Conservation (phyloP, 1,140 invertebrate genomes). For the Bombus vancouverensis region DNA sequence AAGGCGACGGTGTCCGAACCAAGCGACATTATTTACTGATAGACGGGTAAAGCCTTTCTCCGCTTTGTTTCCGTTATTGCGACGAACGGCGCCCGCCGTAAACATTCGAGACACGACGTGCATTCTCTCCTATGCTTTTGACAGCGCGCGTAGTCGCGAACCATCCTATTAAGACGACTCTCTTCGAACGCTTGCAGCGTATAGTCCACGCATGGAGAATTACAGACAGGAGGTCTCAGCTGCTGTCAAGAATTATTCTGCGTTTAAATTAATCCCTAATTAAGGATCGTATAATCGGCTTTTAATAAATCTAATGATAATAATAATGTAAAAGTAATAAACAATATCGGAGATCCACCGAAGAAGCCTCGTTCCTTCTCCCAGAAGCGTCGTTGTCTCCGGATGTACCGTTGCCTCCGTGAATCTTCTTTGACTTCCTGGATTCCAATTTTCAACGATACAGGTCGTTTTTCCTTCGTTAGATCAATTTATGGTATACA, state of each 20-base stretch:
- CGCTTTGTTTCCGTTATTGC: constrained; percentile 2
- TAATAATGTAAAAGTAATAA: too few relatives aligned
- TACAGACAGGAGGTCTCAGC: too few relatives aligned
- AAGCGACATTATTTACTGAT: background rate
- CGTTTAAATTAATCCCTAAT: too few relatives aligned
- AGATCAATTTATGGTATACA: too few relatives aligned
- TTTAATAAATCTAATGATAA: too few relatives aligned
- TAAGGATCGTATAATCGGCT: too few relatives aligned
- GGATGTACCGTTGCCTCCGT: background rate
- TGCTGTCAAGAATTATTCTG: too few relatives aligned
- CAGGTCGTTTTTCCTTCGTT: background rate
- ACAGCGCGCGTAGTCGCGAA: background rate
- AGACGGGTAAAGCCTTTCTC: background rate
- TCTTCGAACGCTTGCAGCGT: background rate
- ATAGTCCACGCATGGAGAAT: background rate
- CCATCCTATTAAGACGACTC: constrained; percentile 8
- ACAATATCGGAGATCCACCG: background rate
- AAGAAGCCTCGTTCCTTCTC: background rate
- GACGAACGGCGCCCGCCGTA: background rate
- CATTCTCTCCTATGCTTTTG: background rate
- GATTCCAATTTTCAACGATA: constrained; percentile 16
- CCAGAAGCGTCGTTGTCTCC: background rate
- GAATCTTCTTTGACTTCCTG: background rate
- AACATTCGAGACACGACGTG: background rate
- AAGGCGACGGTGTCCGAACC: background rate